Evolutionary conservation across 2,888 invertebrate genomes (phyloP), one percentile per base, ranked within the genome.

Genomic region (Epicampocera succincta): DNA sequence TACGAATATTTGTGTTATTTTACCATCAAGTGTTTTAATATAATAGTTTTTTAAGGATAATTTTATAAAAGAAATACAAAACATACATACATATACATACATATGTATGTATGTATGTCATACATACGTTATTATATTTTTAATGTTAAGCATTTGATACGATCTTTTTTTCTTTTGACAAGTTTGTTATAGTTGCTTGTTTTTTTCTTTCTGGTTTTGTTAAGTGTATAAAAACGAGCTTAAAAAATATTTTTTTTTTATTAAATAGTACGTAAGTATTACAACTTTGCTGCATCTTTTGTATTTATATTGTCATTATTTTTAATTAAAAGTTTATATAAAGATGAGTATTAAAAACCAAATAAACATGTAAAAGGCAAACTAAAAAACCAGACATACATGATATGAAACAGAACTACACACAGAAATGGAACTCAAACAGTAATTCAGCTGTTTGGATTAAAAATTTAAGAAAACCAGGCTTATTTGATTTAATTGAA

Each of bases 281-380:
- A 61, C 56, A 63, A 63, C 69, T 71, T 63, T 69, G 33, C 15
- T 38, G n/a, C 13, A 42, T 65, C 65, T 71, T 80, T 71, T 80
- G 33, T 66, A 50, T 33, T 65, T 66, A 73, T 81, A 46, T 58
- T 73, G 73, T 81, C 76, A 76, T 81, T 81, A 81, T 61, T 81
- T 81, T 77, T 81, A 81, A 81, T 81, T 81, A 73, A 60, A 76
- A 76, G 46, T 61, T 76, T 72, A 15, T 72, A 15, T 65, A 68
- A 73, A 76, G 40, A 69, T 74, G 44, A n/a, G 38, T 19, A 77
- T 0, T n/a, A 33, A 60, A 38, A 61, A 40, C 33, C 42, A 38
- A 76, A 13, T n/a, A n/a, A n/a, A n/a, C n/a, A n/a, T n/a, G n/a
- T n/a, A n/a, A n/a, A n/a, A n/a, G n/a, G n/a, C n/a, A n/a, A n/a